Evolutionary conservation across 2,113 vertebrate genomes (phyloP), one percentile per base, ranked within the genome.

Genomic region (Alethe castanea): DNA sequence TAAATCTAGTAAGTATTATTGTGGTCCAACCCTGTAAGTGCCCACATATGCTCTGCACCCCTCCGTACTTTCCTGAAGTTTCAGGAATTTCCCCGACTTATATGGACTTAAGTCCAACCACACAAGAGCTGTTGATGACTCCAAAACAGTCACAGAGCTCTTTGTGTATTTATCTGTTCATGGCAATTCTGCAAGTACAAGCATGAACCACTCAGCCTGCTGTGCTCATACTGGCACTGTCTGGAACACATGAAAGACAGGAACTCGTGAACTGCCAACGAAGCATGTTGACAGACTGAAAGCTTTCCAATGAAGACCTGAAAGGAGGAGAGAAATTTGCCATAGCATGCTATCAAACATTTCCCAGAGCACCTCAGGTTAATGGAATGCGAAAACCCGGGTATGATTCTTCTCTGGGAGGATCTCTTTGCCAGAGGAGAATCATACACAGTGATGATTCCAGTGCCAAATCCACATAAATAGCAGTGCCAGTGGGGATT

Each of bases 11-110:
- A 65, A 31, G 10, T 61, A 45, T 24, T 62, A 15, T 1, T 16
- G 16, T 5, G 28, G 17, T 50, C 19, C 18, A 20, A 20, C 2
- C 23, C 26, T 8, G 12, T 26, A 31, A 33, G 29, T 14, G 23
- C 29, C 26, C 2, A 0, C 1, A 24, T 1, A 4, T 24, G 2
- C 8, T 2, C 6, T 2, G 12, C 24, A 16, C 3, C 8, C 20
- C 18, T 29, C 33, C 0, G 0, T 2, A 8, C 4, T 5, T 25
- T 12, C 19, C 33, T 24, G 54, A 83, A 83, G 29, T 66, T 38
- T 13, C 45, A 50, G 44, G 36, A 42, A 26, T 47, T 59, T 62
- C 47, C 54, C 25, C 20, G 13, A 26, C 12, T 70, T 25, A 28
- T 0, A 17, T 0, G 12, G 42, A 3, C 45, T 52, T 8, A 50